Evolutionary conservation across 2,113 vertebrate species (phyloP).

Genomic region (Tricholaema leucomelas): DNA sequence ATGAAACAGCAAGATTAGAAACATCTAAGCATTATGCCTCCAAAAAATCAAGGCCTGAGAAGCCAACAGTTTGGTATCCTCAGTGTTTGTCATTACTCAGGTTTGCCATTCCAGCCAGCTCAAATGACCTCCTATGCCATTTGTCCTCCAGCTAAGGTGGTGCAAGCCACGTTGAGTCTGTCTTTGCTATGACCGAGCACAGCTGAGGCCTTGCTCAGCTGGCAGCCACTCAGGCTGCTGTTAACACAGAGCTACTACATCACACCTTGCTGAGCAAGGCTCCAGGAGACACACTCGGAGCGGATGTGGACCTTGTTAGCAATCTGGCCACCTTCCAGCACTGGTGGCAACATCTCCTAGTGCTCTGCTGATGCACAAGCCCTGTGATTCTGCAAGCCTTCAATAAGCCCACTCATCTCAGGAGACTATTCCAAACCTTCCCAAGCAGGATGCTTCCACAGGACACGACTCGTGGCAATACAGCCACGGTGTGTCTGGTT

Average conservation of each 20-base stretch:
- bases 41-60: neutral
- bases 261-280: neutral
- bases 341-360: neutral
- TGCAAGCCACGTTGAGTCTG: neutral
- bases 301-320: neutral
- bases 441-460: neutral
- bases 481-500: neutral
- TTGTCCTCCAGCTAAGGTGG: neutral
- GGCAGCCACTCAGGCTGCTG: neutral
- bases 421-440: neutral
- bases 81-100: neutral
- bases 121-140: neutral
- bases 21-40: neutral
- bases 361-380: neutral
- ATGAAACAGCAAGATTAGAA: neutral
- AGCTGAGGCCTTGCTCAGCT: constrained; percentile 11
- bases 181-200: neutral
- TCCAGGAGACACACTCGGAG: neutral
- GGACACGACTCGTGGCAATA: neutral
- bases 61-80: neutral
- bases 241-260: neutral
- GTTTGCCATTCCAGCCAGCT: neutral
- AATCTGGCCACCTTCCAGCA: neutral
- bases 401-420: neutral
- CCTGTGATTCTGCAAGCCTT: neutral